Percentiles rank a stretch among this genome's conserved stretches.
Evolutionary conservation across 2,113 vertebrate species (phyloP).

Genomic region (Eolophus roseicapilla): DNA sequence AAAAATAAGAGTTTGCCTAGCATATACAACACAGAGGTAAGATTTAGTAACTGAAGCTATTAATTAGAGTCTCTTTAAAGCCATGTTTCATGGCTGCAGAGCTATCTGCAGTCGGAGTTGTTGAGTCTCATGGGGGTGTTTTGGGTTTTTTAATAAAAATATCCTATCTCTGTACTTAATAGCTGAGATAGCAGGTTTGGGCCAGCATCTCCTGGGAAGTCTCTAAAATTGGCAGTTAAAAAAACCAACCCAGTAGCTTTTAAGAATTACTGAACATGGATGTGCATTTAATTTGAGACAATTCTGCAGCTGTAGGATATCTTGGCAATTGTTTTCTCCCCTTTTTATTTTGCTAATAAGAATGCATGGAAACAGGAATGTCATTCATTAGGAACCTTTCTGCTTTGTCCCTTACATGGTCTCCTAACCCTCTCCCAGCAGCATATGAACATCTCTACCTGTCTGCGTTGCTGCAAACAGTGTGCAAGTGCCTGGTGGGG

Average conservation of each 20-base stretch:
- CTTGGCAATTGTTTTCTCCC: not conserved
- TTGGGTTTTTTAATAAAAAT: not conserved
- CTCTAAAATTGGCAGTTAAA: conserved; percentile 17
- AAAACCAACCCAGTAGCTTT: not conserved
- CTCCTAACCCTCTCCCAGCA: not conserved
- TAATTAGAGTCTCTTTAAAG: not conserved
- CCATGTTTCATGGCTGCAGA: not conserved
- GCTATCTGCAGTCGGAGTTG: conserved; percentile 10
- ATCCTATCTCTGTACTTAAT: conserved; percentile 31
- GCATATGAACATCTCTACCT: not conserved
- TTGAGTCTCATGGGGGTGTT: conserved; percentile 1
- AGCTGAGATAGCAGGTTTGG: conserved; percentile 39
- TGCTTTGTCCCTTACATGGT: not conserved
- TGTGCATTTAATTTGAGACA: not conserved
- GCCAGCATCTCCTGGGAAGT: not conserved
- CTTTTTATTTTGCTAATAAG: not conserved
- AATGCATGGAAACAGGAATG: not conserved
- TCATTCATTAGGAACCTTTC: not conserved
- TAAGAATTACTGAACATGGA: not conserved
- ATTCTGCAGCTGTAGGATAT: not conserved
- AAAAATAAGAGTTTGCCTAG: not conserved
- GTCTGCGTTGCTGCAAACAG: not conserved
- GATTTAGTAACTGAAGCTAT: not conserved
- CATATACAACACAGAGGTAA: not conserved
- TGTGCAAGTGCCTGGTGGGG: fast-evolving